Evolutionary conservation across 2,888 invertebrate species (phyloP).

Genomic region (Gastracanthus pulcherrimus): DNA sequence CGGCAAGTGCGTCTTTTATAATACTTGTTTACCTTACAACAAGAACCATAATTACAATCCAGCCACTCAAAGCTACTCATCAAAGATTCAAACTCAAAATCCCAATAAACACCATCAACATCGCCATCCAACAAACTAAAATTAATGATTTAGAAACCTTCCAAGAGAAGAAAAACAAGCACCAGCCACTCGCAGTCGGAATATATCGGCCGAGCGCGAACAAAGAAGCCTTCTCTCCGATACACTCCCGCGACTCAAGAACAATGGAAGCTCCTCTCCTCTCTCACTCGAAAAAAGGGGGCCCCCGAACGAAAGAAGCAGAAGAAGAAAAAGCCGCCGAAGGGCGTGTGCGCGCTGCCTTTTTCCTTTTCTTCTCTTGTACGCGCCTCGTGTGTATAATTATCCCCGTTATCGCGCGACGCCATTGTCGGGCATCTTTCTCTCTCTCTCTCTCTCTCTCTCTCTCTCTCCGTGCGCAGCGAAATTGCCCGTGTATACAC

Average conservation of each 20-base stretch:
- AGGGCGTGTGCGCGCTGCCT: slow-evolving; percentile 32
- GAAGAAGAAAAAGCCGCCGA: background rate
- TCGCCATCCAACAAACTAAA: too few relatives aligned
- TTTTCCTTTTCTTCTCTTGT: background rate
- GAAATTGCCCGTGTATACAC: background rate
- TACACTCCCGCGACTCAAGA: slow-evolving; percentile 23
- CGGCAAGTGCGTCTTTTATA: too few relatives aligned
- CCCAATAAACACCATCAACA: too few relatives aligned
- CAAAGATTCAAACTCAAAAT: too few relatives aligned
- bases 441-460: background rate
- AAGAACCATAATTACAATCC: too few relatives aligned
- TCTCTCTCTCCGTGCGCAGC: background rate
- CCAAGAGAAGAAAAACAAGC: too few relatives aligned
- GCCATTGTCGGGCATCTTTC: slow-evolving; percentile 43
- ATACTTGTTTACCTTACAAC: too few relatives aligned
- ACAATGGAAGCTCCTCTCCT: slow-evolving; percentile 26
- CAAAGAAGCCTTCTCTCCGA: slow-evolving; percentile 33
- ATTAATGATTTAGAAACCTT: too few relatives aligned
- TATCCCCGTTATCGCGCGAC: slow-evolving; percentile 39
- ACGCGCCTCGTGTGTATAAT: slow-evolving; percentile 30
- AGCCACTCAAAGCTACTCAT: too few relatives aligned
- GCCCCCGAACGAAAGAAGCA: background rate
- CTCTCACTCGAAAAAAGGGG: background rate
- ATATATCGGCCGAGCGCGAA: slow-evolving; percentile 37
- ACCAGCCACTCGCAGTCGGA: background rate